Evolutionary conservation across 2,113 vertebrate genomes (phyloP), one percentile per base, ranked within the genome.

Genomic region (Echinops telfairi): DNA sequence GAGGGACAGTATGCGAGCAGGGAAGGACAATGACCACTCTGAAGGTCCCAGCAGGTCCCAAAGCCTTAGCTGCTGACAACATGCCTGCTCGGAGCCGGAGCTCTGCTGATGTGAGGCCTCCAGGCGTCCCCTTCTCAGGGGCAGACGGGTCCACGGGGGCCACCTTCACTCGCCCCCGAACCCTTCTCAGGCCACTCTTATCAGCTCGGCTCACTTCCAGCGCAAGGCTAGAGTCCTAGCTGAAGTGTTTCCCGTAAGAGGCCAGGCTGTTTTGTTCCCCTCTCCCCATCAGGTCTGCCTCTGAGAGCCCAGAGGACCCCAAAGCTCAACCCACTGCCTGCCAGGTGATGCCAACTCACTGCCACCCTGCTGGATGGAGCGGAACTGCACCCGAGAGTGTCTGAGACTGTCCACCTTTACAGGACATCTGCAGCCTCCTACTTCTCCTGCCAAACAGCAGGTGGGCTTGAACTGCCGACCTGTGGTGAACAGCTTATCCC

Each of bases 131-230:
- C 60, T 6, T 12, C n/a, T 36, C 1, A n/a, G 23, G 4, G 36
- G 36, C 2, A 77, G 6, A 17, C 53, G 25, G 36, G 27, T 6
- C 33, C 31, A 6, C 23, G 3, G 36, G 23, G 23, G 43, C 82
- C 25, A n/a, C 47, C 11, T 3, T 2, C 8, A 10, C 7, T 1
- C 5, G 4, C 0, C 2, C 0, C 3, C 4, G 10, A 38, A 25
- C 15, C 53, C 29, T 19, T 31, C 64, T 31, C 23, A 53, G 47
- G 64, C 22, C 27, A 29, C 10, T 29, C 27, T 3, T 3, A 2
- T 1, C 38, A 12, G 0, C 73, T 1, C 27, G 12, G 0, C 75
- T 17, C 4, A 0, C 38, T 9, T 29, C 88, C 64, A 58, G 36
- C 6, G 22, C 29, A 40, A 40, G 58, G 25, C 64, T 66, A 9